Conservation (phyloP, 2,113 vertebrate genomes). For the Silurus meridionalis region DNA sequence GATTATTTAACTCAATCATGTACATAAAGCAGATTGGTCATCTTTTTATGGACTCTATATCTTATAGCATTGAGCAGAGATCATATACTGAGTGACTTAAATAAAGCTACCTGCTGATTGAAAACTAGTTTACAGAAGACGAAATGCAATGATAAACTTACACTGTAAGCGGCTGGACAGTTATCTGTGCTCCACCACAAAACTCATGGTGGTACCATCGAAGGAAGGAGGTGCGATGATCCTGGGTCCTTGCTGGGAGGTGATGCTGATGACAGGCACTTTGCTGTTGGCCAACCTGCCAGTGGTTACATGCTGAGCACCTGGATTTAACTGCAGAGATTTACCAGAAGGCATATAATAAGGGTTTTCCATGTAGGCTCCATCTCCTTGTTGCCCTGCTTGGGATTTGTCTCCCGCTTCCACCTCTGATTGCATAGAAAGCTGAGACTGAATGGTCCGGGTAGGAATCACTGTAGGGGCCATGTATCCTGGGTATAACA, state of each 20-base stretch:
- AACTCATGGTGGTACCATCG: constrained; percentile 96
- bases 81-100: neutral
- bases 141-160: constrained; percentile 31
- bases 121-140: neutral
- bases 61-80: neutral
- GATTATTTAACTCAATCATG: neutral
- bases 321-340: constrained; percentile 43
- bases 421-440: constrained; percentile 65
- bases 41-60: neutral
- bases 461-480: constrained; percentile 76
- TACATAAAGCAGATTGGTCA: neutral
- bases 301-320: constrained; percentile 51
- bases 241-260: constrained; percentile 83
- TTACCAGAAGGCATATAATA: constrained; percentile 84
- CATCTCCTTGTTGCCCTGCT: constrained; percentile 59
- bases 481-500: constrained; percentile 91
- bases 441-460: constrained; percentile 71
- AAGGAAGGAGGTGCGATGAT: constrained; percentile 92
- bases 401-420: constrained; percentile 46
- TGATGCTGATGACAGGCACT: constrained; percentile 89
- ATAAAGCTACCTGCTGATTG: neutral
- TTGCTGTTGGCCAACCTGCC: constrained; percentile 64
- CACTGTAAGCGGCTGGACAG: neutral
- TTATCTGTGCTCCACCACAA: constrained; percentile 95
- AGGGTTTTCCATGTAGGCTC: constrained; percentile 78